These are phyloP conservation scores for Schrankia costaestrigalis DNA, from an alignment of 2,888 invertebrate species.

Conservation along the genomic window DNA sequence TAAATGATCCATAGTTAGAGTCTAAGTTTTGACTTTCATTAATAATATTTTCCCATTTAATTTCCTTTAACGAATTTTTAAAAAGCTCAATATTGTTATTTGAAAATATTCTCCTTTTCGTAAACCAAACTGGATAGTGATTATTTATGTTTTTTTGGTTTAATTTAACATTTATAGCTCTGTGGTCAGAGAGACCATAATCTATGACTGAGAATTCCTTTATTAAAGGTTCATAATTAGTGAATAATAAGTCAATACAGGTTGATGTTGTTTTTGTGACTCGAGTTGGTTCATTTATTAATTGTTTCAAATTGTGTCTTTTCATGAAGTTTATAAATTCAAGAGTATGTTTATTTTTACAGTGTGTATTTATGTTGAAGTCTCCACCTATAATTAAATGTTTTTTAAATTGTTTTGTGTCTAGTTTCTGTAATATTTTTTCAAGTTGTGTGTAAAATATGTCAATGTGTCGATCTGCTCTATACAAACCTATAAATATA, in stretches of 20 bases:
- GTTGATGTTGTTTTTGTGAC: background rate
- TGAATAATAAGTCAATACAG: background rate
- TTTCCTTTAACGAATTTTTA: background rate
- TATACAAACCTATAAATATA: too few species aligned
- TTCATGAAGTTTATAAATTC: background rate
- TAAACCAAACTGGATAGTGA: background rate
- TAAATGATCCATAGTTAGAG: background rate
- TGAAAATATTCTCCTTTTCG: background rate
- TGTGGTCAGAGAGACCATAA: background rate
- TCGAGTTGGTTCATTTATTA: background rate
- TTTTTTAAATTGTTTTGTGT: too few species aligned
- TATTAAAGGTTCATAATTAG: background rate
- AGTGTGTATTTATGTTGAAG: background rate
- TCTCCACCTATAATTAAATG: background rate
- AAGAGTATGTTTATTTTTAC: background rate
- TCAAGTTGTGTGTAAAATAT: too few species aligned
- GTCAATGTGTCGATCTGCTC: too few species aligned
- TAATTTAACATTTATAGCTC: background rate
- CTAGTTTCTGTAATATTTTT: too few species aligned
- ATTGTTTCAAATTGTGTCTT: background rate
- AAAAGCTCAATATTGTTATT: background rate
- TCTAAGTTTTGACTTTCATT: background rate
- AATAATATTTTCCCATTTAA: background rate
- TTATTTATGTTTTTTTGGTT: background rate
- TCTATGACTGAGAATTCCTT: background rate